These are phyloP conservation scores for Latheticus oryzae DNA, from an alignment of 2,888 invertebrate genomes.

Conservation along the genomic window DNA sequence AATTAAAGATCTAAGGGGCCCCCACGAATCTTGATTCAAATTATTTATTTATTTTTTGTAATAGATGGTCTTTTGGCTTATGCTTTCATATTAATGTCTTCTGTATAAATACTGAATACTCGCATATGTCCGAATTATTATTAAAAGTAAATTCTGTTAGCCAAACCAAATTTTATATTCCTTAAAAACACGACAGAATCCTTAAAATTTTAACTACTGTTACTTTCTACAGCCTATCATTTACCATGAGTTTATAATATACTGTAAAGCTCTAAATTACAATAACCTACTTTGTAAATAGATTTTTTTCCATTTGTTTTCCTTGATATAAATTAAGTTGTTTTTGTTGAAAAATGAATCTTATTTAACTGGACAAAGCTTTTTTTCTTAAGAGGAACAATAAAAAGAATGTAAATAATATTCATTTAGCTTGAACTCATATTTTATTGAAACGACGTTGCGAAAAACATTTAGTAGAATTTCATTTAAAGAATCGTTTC, in stretches of 20 bases:
- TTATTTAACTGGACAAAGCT: conserved; percentile 21
- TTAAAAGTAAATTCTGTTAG: too few species aligned
- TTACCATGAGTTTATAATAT: conserved; percentile 2
- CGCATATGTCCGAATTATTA: too few species aligned
- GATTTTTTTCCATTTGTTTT: conserved; percentile 27
- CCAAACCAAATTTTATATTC: too few species aligned
- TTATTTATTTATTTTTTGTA: too few species aligned
- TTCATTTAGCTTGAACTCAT: conserved; percentile 17
- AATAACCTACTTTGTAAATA: conserved; percentile 33
- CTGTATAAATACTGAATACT: too few species aligned
- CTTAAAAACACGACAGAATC: too few species aligned
- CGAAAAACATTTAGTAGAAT: conserved; percentile 12
- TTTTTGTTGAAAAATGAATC: conserved; percentile 22
- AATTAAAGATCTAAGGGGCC: too few species aligned
- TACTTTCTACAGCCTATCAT: too few species aligned
- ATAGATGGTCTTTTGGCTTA: too few species aligned
- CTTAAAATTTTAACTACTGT: too few species aligned
- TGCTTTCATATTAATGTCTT: too few species aligned
- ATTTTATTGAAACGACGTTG: conserved; percentile 16
- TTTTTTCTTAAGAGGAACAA: conserved; percentile 15
- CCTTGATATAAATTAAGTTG: conserved; percentile 27
- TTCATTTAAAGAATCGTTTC: conserved; percentile 18
- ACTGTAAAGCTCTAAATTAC: conserved; percentile 11
- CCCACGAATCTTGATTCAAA: too few species aligned
- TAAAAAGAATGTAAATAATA: conserved; percentile 33